phyloP scores from a whole-genome alignment of 2,113 vertebrate species.

The Stictonetta naevosa region DNA sequence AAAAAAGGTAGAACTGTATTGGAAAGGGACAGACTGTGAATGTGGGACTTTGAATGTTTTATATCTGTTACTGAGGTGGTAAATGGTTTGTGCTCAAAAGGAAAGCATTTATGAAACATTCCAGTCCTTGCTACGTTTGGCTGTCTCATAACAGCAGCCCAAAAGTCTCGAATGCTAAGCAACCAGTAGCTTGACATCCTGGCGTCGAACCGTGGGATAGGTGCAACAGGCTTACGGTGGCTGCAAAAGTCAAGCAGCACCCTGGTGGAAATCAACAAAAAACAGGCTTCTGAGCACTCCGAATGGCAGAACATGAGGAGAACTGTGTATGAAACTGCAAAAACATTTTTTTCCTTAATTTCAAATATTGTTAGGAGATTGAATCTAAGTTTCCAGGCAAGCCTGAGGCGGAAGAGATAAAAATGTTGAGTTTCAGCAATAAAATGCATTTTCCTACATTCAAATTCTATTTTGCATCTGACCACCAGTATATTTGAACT shows the following conservation, averaged over 20 bases:
- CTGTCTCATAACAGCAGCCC: neutral
- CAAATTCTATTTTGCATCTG: conserved; percentile 21
- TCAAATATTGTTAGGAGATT: neutral
- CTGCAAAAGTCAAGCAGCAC: neutral
- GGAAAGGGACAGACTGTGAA: neutral
- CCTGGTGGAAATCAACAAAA: conserved; percentile 20
- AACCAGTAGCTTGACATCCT: neutral
- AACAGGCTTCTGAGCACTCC: neutral
- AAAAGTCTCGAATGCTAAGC: neutral
- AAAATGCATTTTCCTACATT: conserved; percentile 50
- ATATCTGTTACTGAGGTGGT: neutral
- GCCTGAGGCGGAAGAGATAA: conserved; percentile 33
- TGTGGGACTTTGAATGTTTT: neutral
- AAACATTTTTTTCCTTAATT: neutral
- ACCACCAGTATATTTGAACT: neutral
- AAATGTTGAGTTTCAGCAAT: neutral
- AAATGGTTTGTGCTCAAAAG: neutral
- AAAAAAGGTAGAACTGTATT: neutral
- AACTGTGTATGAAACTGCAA: neutral
- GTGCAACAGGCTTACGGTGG: neutral
- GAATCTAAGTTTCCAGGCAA: conserved; percentile 32
- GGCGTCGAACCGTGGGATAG: neutral
- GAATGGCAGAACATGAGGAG: neutral
- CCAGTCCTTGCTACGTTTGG: neutral
- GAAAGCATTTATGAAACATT: neutral